Evolutionary conservation across 2,797 vertebrate genomes (phyloP).

Genomic region (Etheostoma perlongum): DNA sequence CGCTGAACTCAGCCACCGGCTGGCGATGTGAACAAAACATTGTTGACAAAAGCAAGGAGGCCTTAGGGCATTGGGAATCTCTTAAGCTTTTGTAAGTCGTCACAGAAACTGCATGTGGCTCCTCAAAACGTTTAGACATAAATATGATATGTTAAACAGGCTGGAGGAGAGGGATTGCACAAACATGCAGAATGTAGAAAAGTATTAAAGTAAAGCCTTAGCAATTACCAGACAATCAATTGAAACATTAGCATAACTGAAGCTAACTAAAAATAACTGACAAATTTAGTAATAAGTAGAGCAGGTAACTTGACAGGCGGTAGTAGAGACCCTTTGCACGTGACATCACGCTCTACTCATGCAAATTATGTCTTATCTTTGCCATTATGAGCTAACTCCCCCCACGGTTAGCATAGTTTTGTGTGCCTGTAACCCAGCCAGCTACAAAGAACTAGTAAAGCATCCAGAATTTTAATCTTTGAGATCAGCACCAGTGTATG

Average conservation of each 20-base stretch:
- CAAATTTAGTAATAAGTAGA: slow-evolving; percentile 8
- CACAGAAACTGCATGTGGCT: slow-evolving; percentile 1
- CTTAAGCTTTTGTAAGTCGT: slow-evolving; percentile 33
- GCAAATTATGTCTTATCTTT: no score
- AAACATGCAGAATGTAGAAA: background rate
- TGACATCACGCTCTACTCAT: no score
- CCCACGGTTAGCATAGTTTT: no score
- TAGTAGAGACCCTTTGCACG: no score
- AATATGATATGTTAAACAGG: slow-evolving; percentile 10
- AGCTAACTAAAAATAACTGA: slow-evolving; percentile 9
- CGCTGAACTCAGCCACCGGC: slow-evolving; percentile 6
- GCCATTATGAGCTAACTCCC: no score
- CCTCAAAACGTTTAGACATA: slow-evolving; percentile 15
- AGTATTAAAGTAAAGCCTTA: background rate
- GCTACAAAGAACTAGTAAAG: no score
- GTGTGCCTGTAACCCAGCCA: no score
- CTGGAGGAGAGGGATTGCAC: background rate
- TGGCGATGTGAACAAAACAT: slow-evolving; percentile 23
- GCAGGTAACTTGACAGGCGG: slow-evolving; percentile 8
- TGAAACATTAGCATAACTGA: slow-evolving; percentile 10
- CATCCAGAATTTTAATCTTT: no score
- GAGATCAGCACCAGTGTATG: no score
- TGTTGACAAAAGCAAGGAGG: slow-evolving; percentile 20
- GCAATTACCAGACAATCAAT: background rate
- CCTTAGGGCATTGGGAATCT: slow-evolving; percentile 26